Evolutionary conservation across 1,140 invertebrate genomes (phyloP).

Genomic region (Hetaerina americana): DNA sequence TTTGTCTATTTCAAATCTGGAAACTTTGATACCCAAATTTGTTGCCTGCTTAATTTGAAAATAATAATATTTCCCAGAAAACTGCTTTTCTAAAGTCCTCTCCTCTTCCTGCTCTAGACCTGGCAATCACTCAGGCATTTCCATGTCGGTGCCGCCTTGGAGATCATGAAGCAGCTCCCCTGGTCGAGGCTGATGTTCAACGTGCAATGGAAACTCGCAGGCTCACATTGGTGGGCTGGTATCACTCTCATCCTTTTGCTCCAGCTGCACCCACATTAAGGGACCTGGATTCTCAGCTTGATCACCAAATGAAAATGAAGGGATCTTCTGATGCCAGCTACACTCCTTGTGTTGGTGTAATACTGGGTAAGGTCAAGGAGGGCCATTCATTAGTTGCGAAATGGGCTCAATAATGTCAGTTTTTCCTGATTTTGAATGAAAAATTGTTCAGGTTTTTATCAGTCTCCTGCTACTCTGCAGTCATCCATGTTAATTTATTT

Average conservation of each 20-base stretch:
- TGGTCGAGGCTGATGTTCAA: constrained; percentile 69
- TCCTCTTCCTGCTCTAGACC: no score
- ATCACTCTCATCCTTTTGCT: constrained; percentile 88
- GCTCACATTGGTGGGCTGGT: constrained; percentile 82
- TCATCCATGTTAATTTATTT: no score
- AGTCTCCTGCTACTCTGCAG: no score
- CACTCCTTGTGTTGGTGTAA: constrained; percentile 82
- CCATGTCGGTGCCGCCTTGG: constrained; percentile 71
- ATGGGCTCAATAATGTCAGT: background rate
- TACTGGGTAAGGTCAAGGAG: constrained; percentile 60
- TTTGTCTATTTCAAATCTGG: no score
- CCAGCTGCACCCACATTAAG: constrained; percentile 75
- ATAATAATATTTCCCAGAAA: no score
- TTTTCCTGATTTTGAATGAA: no score
- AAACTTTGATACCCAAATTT: no score
- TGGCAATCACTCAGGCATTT: constrained; percentile 77
- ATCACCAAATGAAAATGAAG: constrained; percentile 90
- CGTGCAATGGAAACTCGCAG: constrained; percentile 66
- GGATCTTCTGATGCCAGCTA: constrained; percentile 78
- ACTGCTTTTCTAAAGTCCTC: no score
- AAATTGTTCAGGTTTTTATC: no score
- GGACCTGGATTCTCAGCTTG: constrained; percentile 83
- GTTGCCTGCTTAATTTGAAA: no score
- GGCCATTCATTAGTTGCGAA: background rate
- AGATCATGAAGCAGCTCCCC: constrained; percentile 53